Conservation (phyloP, 2,888 invertebrate species). For the Papilio elwesi region DNA sequence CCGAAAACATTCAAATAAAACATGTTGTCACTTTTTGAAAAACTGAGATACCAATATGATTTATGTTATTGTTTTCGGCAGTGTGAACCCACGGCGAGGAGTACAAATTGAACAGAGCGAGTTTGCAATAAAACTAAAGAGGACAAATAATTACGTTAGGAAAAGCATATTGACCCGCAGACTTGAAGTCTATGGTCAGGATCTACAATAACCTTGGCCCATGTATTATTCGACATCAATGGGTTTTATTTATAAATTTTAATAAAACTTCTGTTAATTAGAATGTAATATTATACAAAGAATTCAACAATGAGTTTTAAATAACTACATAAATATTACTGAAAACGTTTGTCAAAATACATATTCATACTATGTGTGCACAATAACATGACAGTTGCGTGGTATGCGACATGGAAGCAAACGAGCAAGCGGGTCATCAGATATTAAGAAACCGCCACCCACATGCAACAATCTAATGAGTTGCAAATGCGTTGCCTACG, state of each 20-base stretch:
- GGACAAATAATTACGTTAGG: constrained; percentile 40
- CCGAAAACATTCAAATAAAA: background rate
- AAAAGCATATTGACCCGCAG: constrained; percentile 19
- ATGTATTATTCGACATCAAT: constrained; percentile 9
- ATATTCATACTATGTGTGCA: too few species aligned
- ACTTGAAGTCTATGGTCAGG: constrained; percentile 33
- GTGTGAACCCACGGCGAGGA: too few species aligned
- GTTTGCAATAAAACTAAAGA: constrained; percentile 45
- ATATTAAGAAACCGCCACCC: too few species aligned
- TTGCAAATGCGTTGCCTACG: too few species aligned
- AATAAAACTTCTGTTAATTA: too few species aligned
- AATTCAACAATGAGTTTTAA: too few species aligned
- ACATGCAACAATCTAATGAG: too few species aligned
- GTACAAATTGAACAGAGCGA: constrained; percentile 14
- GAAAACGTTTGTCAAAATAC: too few species aligned
- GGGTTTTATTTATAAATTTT: too few species aligned
- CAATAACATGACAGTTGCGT: background rate
- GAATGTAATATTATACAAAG: too few species aligned
- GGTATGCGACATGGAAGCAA: background rate
- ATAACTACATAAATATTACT: too few species aligned
- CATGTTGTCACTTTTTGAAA: background rate
- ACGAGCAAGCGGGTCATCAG: too few species aligned
- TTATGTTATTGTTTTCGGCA: background rate
- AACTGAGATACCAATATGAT: background rate
- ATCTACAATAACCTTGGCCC: background rate